These are phyloP conservation scores for Thaumetopoea pityocampa DNA, from an alignment of 1,140 invertebrate genomes.

Conservation along the genomic window DNA sequence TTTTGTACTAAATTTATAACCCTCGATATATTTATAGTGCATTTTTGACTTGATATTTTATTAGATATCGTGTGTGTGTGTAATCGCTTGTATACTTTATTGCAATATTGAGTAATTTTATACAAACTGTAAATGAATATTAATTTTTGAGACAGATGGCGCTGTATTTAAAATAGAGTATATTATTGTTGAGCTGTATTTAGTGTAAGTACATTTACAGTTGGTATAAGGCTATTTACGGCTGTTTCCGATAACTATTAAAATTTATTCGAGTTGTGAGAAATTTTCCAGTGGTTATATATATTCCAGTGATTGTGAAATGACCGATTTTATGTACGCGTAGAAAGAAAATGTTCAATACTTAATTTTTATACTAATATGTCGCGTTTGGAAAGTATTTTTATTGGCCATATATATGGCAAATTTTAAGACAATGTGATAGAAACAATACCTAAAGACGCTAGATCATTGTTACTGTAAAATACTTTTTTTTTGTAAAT, in stretches of 20 bases:
- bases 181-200: no score
- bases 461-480: conserved; percentile 74
- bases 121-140: conserved; percentile 17
- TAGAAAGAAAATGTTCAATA: conserved; percentile 12
- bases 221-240: conserved; percentile 1
- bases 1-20: conserved; percentile 36
- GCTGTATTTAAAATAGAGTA: no score
- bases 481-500: conserved; percentile 70
- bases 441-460: conserved; percentile 72
- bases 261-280: conserved; percentile 17
- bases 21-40: conserved; percentile 32
- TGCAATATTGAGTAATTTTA: conserved; percentile 11
- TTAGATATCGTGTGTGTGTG: conserved; percentile 21
- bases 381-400: conserved; percentile 14
- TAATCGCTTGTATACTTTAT: conserved; percentile 15
- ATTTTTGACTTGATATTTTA: conserved; percentile 18
- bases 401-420: conserved; percentile 11
- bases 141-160: no score
- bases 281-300: conserved; percentile 6
- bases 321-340: conserved; percentile 12
- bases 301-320: conserved; percentile 22
- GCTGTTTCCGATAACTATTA: conserved; percentile 7
- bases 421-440: conserved; percentile 59
- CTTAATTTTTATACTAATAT: conserved; percentile 13
- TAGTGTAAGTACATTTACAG: conserved; percentile 1